Base-by-base conservation (phyloP, 1,140 invertebrate species). In the Drosophila sulfurigaster region DNA sequence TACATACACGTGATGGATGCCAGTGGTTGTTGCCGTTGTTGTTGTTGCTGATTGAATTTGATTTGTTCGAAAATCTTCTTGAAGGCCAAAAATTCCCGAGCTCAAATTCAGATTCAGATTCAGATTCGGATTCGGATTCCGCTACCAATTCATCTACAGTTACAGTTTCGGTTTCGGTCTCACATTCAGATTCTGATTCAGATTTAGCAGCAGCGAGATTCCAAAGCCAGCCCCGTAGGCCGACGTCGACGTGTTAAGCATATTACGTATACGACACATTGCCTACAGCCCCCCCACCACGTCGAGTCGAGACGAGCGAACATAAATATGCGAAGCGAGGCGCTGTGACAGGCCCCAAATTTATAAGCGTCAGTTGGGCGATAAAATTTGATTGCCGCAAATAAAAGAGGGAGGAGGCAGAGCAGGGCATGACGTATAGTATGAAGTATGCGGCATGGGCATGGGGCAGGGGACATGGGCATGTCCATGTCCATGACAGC, bases 341-440 rank as follows among this genome's bases (percentile, higher is more conserved):
- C 75, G 46, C 77, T 79, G 64, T 83, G 78, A 83, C 81, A 83
- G 81, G 56, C 49, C 54, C 51, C 63, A 51, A 85, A 85, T 85
- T 85, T 85, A 85, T 85, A 85, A 85, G 81, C 81, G 82, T 85
- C 81, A 81, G 81, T 78, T 85, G 81, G 74, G 81, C 76, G 74
- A 85, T 85, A 85, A 85, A 85, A 85, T 81, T 85, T 85, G 81
- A 85, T 85, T 85, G 81, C 78, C 69, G 75, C 81, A 83, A 83
- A 83, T 83, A 83, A 83, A 83, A 62, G 35, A 35, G 56, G 43
- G 57, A 32, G 30, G 54, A 20, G 66, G 15, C 30, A 25, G 20
- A 25, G 20, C 20, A 25, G 3, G 20, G 20, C 20, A 25, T 25
- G 20, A 25, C 20, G 20, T 25, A 25, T 25, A 25, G 20, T 25